A percentile compares a stretch with the other conserved stretches of the same genome.
phyloP scores from a whole-genome alignment of 2,113 vertebrate species.

The Numenius arquata region DNA sequence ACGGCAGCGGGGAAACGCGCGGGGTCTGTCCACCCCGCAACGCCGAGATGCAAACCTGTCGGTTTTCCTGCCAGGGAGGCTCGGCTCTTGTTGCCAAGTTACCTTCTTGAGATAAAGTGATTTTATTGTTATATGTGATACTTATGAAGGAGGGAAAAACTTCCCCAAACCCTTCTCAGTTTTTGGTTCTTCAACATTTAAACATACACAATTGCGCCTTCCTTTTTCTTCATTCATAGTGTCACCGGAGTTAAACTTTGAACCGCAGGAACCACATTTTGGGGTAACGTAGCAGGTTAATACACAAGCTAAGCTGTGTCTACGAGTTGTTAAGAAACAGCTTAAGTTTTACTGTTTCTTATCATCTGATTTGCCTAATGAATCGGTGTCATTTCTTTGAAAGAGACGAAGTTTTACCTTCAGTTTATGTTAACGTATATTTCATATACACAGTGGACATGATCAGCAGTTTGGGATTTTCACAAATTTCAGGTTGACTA shows the following conservation, averaged over 20 bases:
- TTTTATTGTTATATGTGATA: accelerated
- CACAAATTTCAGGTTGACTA: background rate
- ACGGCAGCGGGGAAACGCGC: accelerated
- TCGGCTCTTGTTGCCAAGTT: background rate
- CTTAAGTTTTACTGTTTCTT: background rate
- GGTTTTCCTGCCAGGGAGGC: accelerated
- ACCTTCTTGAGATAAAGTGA: too few species aligned
- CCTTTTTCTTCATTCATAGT: too few species aligned
- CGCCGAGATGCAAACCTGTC: too few species aligned
- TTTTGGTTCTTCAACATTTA: background rate
- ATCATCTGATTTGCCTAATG: background rate
- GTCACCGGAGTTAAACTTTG: background rate
- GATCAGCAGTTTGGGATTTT: background rate
- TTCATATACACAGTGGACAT: background rate
- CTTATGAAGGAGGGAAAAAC: accelerated
- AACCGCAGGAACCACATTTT: accelerated
- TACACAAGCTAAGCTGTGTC: too few species aligned
- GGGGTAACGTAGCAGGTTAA: too few species aligned
- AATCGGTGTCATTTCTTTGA: background rate
- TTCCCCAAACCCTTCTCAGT: accelerated
- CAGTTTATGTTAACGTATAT: accelerated
- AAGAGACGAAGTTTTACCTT: background rate
- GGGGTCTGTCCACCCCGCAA: accelerated
- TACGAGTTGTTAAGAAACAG: too few species aligned
- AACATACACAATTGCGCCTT: too few species aligned